phyloP scores from a whole-genome alignment of 1,140 invertebrate genomes.

The Eubasilissa regina region DNA sequence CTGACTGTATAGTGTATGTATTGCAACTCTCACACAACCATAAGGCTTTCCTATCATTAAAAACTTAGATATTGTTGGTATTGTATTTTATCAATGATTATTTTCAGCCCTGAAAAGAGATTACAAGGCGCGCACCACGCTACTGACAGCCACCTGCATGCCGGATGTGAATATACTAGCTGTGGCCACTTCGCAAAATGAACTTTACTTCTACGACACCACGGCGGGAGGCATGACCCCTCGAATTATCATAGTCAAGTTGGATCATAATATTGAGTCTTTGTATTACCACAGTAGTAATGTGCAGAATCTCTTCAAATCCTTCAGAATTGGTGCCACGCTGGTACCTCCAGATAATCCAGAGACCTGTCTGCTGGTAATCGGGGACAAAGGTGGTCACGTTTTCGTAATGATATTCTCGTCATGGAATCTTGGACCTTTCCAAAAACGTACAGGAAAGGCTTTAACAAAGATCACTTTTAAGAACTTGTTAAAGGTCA shows the following conservation, averaged over 20 bases:
- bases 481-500: constrained; percentile 72
- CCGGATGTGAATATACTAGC: constrained; percentile 81
- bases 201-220: constrained; percentile 82
- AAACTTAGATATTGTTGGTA: too few species aligned
- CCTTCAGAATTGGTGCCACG: constrained; percentile 62
- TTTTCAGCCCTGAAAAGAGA: constrained; percentile 66
- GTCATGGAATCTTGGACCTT: constrained; percentile 75
- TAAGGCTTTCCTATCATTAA: too few species aligned
- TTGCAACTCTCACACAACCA: too few species aligned
- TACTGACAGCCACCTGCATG: constrained; percentile 78
- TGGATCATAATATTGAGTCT: constrained; percentile 72
- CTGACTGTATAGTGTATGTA: too few species aligned
- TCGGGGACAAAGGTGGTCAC: constrained; percentile 79
- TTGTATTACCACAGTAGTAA: constrained; percentile 75
- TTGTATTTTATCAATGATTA: constrained; percentile 65
- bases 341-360: constrained; percentile 62
- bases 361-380: constrained; percentile 73
- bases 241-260: constrained; percentile 74
- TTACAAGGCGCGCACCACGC: constrained; percentile 62
- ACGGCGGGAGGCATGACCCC: constrained; percentile 79
- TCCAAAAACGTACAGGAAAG: constrained; percentile 75
- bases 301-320: background rate
- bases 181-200: constrained; percentile 78
- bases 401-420: constrained; percentile 76
- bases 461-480: constrained; percentile 74